Conservation (phyloP, 2,888 invertebrate genomes). For the Cryptophagus acutangulus region DNA sequence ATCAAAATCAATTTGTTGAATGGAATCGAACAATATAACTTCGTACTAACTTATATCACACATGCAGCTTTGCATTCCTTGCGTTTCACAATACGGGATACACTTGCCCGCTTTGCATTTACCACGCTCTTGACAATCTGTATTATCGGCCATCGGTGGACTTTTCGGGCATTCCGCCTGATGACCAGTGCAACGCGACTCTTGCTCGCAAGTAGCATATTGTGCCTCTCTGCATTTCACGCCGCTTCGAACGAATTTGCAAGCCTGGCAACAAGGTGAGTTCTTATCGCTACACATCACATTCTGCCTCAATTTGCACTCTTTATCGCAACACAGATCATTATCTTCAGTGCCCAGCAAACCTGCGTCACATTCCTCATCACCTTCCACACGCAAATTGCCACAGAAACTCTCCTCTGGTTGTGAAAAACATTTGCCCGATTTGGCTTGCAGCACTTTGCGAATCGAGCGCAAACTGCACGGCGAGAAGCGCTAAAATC, state of each 20-base stretch:
- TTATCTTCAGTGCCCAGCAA: conserved; percentile 88
- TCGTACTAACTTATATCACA: conserved; percentile 80
- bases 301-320: conserved; percentile 82
- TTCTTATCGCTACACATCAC: conserved; percentile 95
- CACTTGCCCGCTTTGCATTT: conserved; percentile 88
- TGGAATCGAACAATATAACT: conserved; percentile 1
- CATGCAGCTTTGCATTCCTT: conserved; percentile 91
- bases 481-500: conserved; percentile 81
- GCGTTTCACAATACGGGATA: conserved; percentile 91
- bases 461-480: conserved; percentile 90
- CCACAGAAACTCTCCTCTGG: conserved; percentile 96
- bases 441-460: conserved; percentile 88
- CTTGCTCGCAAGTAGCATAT: conserved; percentile 87
- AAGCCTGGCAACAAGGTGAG: conserved; percentile 90
- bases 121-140: conserved; percentile 86
- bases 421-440: conserved; percentile 86
- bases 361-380: conserved; percentile 96
- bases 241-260: conserved; percentile 77
- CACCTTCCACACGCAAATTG: conserved; percentile 89
- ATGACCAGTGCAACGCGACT: conserved; percentile 80
- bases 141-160: conserved; percentile 79
- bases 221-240: conserved; percentile 88
- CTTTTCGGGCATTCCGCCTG: conserved; percentile 80
- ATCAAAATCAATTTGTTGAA: conserved; percentile 1
- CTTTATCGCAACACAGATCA: conserved; percentile 89